Percentiles rank a stretch among this genome's conserved stretches.
These are phyloP conservation scores for Tetrapedia diversipes DNA, from an alignment of 2,888 invertebrate genomes.

Conservation along the genomic window DNA sequence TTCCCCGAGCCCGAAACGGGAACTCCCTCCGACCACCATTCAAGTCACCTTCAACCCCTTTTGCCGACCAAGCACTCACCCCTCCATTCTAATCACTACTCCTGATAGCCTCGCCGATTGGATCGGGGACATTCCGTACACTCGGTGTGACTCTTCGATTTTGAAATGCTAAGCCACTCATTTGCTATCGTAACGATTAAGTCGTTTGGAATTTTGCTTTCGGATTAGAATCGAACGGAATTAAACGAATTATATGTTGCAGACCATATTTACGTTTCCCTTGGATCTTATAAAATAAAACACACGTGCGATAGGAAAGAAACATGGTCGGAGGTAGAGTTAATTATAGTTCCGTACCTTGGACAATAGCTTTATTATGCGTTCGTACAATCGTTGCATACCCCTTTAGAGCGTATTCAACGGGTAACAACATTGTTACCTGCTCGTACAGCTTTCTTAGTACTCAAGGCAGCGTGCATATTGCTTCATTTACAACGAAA, in stretches of 20 bases:
- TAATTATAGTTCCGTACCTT: slow-evolving; percentile 61
- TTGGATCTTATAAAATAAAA: background rate
- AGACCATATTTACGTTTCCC: background rate
- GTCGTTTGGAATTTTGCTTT: background rate
- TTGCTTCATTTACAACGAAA: slow-evolving; percentile 55
- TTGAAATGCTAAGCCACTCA: slow-evolving; percentile 28
- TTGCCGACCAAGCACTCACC: slow-evolving; percentile 72
- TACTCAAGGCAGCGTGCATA: slow-evolving; percentile 40
- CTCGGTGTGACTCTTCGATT: slow-evolving; percentile 57
- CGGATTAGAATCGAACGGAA: background rate
- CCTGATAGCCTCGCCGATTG: slow-evolving; percentile 75
- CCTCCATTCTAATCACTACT: slow-evolving; percentile 77
- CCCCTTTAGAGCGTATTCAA: slow-evolving; percentile 58
- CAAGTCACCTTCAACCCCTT: slow-evolving; percentile 67
- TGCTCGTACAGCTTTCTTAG: slow-evolving; percentile 53
- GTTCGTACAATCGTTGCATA: slow-evolving; percentile 52
- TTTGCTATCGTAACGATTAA: slow-evolving; percentile 6
- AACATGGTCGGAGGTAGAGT: slow-evolving; percentile 34
- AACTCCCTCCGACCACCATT: slow-evolving; percentile 64
- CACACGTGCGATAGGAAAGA: slow-evolving; percentile 9
- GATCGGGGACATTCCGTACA: slow-evolving; percentile 73
- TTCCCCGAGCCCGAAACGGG: slow-evolving; percentile 75
- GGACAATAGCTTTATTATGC: slow-evolving; percentile 67
- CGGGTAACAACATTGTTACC: slow-evolving; percentile 52
- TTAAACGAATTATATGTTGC: too few species aligned